Conservation (phyloP, 2,113 vertebrate genomes). For the Parotia lawesii region DNA sequence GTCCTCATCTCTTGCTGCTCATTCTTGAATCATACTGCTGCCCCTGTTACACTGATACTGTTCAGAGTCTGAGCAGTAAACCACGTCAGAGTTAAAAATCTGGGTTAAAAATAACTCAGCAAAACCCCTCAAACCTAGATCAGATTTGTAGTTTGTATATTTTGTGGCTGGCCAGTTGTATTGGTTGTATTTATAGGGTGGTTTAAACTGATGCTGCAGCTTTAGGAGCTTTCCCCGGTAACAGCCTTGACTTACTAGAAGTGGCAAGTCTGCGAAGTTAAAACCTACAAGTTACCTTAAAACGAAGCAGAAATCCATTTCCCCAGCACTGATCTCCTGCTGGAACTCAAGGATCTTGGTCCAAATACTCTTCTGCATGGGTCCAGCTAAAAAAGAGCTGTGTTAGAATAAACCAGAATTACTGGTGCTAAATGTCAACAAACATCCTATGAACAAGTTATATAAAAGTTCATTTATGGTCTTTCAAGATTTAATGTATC, state of each 20-base stretch:
- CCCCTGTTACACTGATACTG: neutral
- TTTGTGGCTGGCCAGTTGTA: neutral
- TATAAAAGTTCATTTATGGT: neutral
- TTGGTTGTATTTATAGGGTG: neutral
- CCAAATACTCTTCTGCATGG: neutral
- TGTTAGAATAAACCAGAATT: neutral
- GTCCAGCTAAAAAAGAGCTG: neutral
- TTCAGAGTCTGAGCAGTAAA: neutral
- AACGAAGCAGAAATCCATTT: neutral
- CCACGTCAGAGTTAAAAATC: neutral
- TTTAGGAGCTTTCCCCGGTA: neutral
- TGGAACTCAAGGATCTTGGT: neutral
- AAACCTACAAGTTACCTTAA: neutral
- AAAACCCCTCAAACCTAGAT: neutral
- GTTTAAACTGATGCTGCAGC: neutral
- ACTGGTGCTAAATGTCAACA: neutral
- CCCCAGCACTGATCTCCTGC: neutral
- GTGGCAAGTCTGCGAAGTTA: neutral
- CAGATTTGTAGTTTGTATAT: neutral
- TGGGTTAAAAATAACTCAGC: neutral
- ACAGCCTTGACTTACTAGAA: neutral
- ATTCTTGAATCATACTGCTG: neutral
- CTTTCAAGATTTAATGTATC: neutral
- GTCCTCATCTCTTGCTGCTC: neutral
- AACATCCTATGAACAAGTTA: neutral